phyloP scores from a whole-genome alignment of 2,797 vertebrate species.

The Sebastes matsubarae region DNA sequence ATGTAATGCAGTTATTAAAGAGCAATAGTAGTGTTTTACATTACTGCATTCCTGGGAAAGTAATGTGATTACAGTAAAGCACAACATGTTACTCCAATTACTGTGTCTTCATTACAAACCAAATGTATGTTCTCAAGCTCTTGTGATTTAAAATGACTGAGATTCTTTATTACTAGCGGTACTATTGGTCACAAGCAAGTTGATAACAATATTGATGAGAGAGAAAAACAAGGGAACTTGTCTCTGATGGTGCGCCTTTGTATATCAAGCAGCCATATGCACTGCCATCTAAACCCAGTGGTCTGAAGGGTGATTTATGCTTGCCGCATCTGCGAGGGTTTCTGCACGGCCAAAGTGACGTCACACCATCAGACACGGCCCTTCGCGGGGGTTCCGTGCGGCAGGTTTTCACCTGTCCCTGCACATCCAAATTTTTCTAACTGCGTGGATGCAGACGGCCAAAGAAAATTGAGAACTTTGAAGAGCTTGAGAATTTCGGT shows the following conservation, averaged over 20 bases:
- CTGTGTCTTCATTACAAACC: not conserved
- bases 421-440: accelerated
- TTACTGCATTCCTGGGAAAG: not conserved
- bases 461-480: too few relatives aligned
- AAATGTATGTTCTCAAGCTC: not conserved
- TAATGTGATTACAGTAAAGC: not conserved
- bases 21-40: not conserved
- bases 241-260: not conserved
- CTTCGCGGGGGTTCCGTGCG: too few relatives aligned
- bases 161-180: not conserved
- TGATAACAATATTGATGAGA: not conserved
- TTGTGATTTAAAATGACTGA: not conserved
- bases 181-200: not conserved
- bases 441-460: accelerated
- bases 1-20: not conserved
- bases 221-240: not conserved
- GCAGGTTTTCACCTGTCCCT: too few relatives aligned
- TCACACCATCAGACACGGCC: too few relatives aligned
- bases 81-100: not conserved
- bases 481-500: too few relatives aligned
- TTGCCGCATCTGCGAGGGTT: too few relatives aligned
- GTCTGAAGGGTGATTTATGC: not conserved
- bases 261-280: not conserved
- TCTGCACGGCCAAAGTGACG: too few relatives aligned
- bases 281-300: not conserved